Base-by-base conservation (phyloP, 2,113 vertebrate species). In the Cryptotis parvus region DNA sequence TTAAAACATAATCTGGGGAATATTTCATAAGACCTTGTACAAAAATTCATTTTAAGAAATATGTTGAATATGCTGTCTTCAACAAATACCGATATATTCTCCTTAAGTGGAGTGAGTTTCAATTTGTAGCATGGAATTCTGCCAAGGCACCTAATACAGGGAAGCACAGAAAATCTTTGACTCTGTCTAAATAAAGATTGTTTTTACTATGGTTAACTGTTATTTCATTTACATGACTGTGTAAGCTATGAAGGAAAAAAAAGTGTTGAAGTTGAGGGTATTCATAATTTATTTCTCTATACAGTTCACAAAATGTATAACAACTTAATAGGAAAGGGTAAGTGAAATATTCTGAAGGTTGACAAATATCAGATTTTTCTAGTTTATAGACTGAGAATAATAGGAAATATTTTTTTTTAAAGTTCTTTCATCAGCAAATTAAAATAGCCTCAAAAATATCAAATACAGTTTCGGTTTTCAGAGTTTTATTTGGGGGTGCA, bases 361-460 rank as follows among this genome's bases (percentile, higher is more conserved):
- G 14, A 90, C 9, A 88, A 85, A 87, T 88, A 75, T 37, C 14
- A 66, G 24, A 89, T 86, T 89, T 89, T n/a, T 87, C 55, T 84
- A 24, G 9, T 81, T 31, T 72, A 33, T 11, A 90, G 24, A 78
- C 43, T 70, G 6, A 52, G 31, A 84, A 84, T 33, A 84, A 84
- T 33, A 41, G 1, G 5, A 89, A 95, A 70, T 69, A n/a, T 2
- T 66, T 11, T 22, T 83, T 24, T 31, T 75, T 70, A 73, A 41
- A 39, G 4, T 76, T 63, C 58, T 31, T 80, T 90, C 52, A 3
- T 63, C 45, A 68, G 43, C 12, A 70, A 39, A 70, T 85, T 70
- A 85, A 83, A 20, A 82, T 52, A 85, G 15, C 15, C 41, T 85
- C 20, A 79, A 65, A 87, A 22, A n/a, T 29, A 4, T 70, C 33